Evolutionary conservation across 64 coral and sea anemone species (phyloP).

Genomic region (Porites australiensis): DNA sequence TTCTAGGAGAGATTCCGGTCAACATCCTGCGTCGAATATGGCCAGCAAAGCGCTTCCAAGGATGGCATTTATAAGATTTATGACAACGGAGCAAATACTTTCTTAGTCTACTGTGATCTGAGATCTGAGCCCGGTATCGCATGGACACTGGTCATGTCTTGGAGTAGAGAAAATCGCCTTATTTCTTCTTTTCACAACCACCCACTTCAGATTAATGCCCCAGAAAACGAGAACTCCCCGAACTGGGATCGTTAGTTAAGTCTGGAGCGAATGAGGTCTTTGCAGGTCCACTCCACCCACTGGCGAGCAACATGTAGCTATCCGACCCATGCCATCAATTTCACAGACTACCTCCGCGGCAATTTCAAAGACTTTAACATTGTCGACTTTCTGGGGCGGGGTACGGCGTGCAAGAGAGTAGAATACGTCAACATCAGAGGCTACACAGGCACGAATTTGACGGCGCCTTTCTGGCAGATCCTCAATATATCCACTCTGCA

Average conservation of each 20-base stretch:
- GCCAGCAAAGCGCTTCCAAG: not conserved
- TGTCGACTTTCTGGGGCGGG: conserved; percentile 16
- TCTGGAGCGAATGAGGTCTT: not conserved
- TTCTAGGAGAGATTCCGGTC: not conserved
- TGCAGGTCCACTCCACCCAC: conserved; percentile 29
- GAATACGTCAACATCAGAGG: conserved; percentile 57
- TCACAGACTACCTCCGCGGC: conserved; percentile 51
- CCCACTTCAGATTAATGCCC: not conserved
- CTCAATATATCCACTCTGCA: not conserved
- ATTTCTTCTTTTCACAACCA: not conserved
- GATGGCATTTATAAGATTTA: conserved; percentile 42
- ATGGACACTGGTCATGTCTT: conserved; percentile 51
- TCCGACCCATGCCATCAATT: conserved; percentile 15
- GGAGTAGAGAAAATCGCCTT: too few species aligned
- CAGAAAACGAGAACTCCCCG: not conserved
- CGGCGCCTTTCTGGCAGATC: not conserved
- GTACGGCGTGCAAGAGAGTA: not conserved
- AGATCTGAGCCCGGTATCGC: conserved; percentile 44
- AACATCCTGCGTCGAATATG: conserved; percentile 36
- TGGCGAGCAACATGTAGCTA: conserved; percentile 32
- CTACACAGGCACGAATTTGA: not conserved
- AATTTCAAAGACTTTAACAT: conserved; percentile 60
- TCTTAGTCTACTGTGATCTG: conserved; percentile 64
- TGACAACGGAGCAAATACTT: not conserved
- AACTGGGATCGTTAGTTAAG: conserved; percentile 41